Conservation (phyloP, 2,797 vertebrate species). For the Crax fasciolata region DNA sequence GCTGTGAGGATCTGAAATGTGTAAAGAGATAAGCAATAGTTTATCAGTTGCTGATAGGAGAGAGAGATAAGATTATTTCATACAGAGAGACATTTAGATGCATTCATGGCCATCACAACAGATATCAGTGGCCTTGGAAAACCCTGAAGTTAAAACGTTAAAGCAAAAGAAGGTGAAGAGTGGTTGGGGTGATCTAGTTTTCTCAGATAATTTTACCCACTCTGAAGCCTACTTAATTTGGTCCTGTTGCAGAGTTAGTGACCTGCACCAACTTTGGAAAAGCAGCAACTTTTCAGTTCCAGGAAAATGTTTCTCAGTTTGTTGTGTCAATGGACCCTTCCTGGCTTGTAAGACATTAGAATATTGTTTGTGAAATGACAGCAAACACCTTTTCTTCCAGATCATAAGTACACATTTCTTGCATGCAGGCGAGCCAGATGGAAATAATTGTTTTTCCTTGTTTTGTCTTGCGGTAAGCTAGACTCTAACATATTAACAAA, state of each 20-base stretch:
- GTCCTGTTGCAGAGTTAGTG: neutral
- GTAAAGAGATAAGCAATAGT: slow-evolving; percentile 26
- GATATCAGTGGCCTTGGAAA: neutral
- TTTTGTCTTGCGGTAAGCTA: neutral
- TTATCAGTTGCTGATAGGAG: neutral
- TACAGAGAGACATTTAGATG: neutral
- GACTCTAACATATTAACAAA: neutral
- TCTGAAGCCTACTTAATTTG: neutral
- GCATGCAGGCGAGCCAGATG: neutral
- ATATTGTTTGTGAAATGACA: neutral
- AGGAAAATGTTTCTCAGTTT: slow-evolving; percentile 29
- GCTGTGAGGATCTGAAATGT: slow-evolving; percentile 94
- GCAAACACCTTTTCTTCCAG: slow-evolving; percentile 10
- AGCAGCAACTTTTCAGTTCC: slow-evolving; percentile 6
- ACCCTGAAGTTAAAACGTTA: neutral
- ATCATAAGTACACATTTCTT: neutral
- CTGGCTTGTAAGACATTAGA: neutral
- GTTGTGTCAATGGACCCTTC: slow-evolving; percentile 18
- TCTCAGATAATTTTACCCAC: neutral
- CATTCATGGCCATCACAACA: neutral
- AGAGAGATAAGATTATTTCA: neutral
- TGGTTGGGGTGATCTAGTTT: neutral
- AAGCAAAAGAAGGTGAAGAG: neutral
- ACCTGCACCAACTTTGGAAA: neutral
- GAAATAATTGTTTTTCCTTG: neutral